Evolutionary conservation across 2,888 invertebrate genomes (phyloP).

Genomic region (Coronaproctus castanopsis): DNA sequence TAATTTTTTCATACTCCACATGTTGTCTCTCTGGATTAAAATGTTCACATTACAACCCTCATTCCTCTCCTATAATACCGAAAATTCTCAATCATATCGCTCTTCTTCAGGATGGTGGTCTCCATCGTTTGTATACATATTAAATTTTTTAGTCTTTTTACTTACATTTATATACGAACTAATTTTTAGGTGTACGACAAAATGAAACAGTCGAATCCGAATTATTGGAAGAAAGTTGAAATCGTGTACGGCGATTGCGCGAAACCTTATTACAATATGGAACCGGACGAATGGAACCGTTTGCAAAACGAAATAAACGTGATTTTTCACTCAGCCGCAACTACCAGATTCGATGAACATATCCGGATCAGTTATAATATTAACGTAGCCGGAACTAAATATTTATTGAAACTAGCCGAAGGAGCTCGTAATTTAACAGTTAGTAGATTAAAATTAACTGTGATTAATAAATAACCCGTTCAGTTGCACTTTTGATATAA

Average conservation of each 20-base stretch:
- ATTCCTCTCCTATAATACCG: no score
- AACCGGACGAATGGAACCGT: neutral
- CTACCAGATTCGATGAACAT: constrained; percentile 7
- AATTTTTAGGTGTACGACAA: constrained; percentile 6
- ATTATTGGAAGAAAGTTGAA: constrained; percentile 9
- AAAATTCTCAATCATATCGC: no score
- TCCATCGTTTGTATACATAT: no score
- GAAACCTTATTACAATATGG: neutral
- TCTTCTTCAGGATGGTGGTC: no score
- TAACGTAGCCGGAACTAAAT: constrained; percentile 8
- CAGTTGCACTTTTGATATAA: no score
- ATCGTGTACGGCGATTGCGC: constrained; percentile 6
- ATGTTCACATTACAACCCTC: no score
- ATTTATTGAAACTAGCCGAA: constrained; percentile 6
- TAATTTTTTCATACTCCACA: no score
- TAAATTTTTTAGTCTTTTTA: neutral
- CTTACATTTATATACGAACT: neutral
- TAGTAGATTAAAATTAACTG: no score
- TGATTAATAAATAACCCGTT: no score
- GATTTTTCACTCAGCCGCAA: constrained; percentile 8
- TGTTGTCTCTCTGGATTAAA: no score
- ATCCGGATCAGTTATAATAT: constrained; percentile 6
- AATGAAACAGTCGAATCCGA: constrained; percentile 6
- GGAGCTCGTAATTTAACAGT: constrained; percentile 5
- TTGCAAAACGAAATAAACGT: constrained; percentile 1